Conservation (phyloP, 2,113 vertebrate species). For the Actenoides hombroni region DNA sequence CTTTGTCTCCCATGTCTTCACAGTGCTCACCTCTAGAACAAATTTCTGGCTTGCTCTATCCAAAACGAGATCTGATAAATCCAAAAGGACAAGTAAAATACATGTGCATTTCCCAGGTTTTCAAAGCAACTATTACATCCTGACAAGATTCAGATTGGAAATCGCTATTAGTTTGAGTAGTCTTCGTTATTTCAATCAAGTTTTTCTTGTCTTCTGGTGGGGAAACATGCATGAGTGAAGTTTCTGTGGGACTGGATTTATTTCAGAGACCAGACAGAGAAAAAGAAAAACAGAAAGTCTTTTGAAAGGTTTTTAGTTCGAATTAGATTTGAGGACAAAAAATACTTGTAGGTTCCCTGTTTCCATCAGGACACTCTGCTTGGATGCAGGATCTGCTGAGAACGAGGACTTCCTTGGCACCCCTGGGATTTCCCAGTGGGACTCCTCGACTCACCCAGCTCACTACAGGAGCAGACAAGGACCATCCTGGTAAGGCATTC, state of each 20-base stretch:
- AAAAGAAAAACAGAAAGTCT: neutral
- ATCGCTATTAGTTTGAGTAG: neutral
- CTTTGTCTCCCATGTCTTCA: neutral
- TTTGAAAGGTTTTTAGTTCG: neutral
- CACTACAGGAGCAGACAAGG: too few species aligned
- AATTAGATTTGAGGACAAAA: neutral
- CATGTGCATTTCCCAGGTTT: neutral
- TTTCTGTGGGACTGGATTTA: neutral
- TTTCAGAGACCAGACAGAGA: neutral
- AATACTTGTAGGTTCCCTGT: neutral
- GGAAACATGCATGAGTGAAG: neutral
- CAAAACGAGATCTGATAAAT: neutral
- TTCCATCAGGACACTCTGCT: neutral
- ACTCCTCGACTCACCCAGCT: too few species aligned
- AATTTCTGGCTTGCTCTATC: neutral
- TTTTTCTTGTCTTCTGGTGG: neutral
- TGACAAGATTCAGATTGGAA: neutral
- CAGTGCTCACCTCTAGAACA: neutral
- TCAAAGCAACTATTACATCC: neutral
- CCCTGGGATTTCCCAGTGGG: too few species aligned
- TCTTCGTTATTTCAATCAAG: neutral
- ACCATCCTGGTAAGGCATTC: too few species aligned
- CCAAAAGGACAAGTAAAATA: neutral
- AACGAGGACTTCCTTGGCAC: too few species aligned
- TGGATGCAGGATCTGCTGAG: too few species aligned